Evolutionary conservation across 1,140 invertebrate genomes (phyloP), one percentile per base, ranked within the genome.

Genomic region (Mesaphorura yosii): DNA sequence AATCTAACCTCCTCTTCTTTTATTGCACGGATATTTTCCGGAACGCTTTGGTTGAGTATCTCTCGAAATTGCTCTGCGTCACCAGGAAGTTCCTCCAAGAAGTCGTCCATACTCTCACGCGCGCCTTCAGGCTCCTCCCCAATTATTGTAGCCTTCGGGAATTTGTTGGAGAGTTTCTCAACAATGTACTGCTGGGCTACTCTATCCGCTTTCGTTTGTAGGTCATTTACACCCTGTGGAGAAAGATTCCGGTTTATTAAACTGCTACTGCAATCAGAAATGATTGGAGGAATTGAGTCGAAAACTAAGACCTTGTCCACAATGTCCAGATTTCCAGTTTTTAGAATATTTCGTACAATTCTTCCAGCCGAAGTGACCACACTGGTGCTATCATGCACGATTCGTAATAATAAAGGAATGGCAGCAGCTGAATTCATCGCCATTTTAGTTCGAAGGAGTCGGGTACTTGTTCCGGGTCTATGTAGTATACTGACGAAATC

Each of bases 171-270:
- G 2, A 98, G 72, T 1, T 88, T 91, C 20, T 83, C 78, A 39
- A 96, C 78, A 55, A 98, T 98, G 66, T 86, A 93, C 59, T 78
- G 76, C 70, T 98, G 92, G 3, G 89, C 92, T 38, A 83, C 86
- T 60, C 94, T 76, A 69, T 98, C 95, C 3, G 94, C 95, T 75
- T 96, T 89, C 5, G 95, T 98, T 75, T 98, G 93, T 19, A 92
- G 76, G 74, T 98, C 93, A 76, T 91, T 86, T 60, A 82, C 80
- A n/a, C 84, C 88, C 76, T 88, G 66, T 48, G n/a, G n/a, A n/a
- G n/a, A n/a, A n/a, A n/a, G n/a, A n/a, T n/a, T n/a, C n/a, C n/a
- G n/a, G n/a, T n/a, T n/a, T n/a, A n/a, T n/a, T n/a, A n/a, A n/a
- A n/a, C n/a, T n/a, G n/a, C n/a, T n/a, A n/a, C n/a, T n/a, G n/a